phyloP scores from a whole-genome alignment of 1,140 invertebrate species.

The Euglossa dilemma region DNA sequence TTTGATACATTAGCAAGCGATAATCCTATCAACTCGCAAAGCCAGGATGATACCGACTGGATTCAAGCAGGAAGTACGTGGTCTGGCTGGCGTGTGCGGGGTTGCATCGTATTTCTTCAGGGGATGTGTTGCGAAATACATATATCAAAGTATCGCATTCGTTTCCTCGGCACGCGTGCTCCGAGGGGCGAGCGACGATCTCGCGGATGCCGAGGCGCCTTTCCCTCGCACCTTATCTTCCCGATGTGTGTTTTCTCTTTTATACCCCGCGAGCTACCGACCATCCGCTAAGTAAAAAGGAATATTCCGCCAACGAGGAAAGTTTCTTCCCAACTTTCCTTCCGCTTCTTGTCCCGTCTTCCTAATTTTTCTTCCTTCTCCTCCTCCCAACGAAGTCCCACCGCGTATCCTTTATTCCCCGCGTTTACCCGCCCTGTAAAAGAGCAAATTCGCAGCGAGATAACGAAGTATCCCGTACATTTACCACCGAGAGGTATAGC shows the following conservation, averaged over 20 bases:
- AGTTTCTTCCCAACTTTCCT: not conserved
- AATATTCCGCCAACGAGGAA: not conserved
- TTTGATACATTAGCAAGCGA: constrained; percentile 69
- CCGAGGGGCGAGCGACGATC: not conserved
- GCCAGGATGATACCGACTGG: constrained; percentile 55
- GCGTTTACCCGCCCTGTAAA: not conserved
- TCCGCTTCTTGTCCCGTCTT: not conserved
- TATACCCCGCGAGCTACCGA: not conserved
- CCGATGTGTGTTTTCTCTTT: not conserved
- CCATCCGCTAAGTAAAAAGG: not conserved
- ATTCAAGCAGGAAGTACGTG: constrained; percentile 36
- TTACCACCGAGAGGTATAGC: not conserved
- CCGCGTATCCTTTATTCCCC: not conserved
- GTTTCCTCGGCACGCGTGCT: not conserved
- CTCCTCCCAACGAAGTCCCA: not conserved
- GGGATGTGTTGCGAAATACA: constrained; percentile 2
- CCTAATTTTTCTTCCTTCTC: not conserved
- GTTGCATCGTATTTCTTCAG: constrained; percentile 1
- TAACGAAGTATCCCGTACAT: too few species aligned
- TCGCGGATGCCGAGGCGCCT: not conserved
- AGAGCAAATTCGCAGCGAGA: too few species aligned
- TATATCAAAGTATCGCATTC: constrained; percentile 8
- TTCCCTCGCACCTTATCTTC: not conserved
- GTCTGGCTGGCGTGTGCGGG: not conserved
- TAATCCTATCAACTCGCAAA: constrained; percentile 66